Percentiles rank a stretch among this genome's conserved stretches.
Conservation (phyloP, 2,113 vertebrate species). For the Dromaius novaehollandiae region DNA sequence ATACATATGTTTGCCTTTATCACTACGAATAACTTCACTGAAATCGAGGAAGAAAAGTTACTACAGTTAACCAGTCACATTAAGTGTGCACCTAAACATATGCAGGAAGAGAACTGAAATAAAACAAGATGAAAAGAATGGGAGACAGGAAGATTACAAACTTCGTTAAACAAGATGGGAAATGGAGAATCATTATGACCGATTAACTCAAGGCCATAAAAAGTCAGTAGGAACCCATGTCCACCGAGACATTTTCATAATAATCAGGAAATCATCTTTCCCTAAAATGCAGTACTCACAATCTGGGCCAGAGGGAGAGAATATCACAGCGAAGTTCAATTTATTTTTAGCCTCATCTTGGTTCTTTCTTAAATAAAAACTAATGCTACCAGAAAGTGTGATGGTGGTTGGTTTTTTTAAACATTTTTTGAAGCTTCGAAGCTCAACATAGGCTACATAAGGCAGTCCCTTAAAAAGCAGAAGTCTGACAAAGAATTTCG, state of each 20-base stretch:
- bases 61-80: not conserved
- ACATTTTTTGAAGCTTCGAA: too few species aligned
- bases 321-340: not conserved
- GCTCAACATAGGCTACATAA: too few species aligned
- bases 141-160: constrained; percentile 45
- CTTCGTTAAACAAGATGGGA: constrained; percentile 34
- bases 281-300: not conserved
- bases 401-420: too few species aligned
- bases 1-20: not conserved
- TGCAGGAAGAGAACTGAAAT: constrained; percentile 46
- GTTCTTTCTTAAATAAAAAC: too few species aligned
- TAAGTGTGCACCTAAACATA: not conserved
- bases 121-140: constrained; percentile 54
- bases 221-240: constrained; percentile 20
- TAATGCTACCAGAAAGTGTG: too few species aligned
- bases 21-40: not conserved
- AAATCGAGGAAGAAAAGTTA: constrained; percentile 11
- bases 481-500: too few species aligned
- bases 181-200: not conserved
- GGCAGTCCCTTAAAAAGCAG: too few species aligned
- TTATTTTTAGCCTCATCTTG: not conserved
- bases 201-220: not conserved
- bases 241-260: not conserved
- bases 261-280: constrained; percentile 13
- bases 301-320: not conserved